Evolutionary conservation across 1,140 invertebrate genomes (phyloP), one percentile per base, ranked within the genome.

Genomic region (Mercenaria mercenaria): DNA sequence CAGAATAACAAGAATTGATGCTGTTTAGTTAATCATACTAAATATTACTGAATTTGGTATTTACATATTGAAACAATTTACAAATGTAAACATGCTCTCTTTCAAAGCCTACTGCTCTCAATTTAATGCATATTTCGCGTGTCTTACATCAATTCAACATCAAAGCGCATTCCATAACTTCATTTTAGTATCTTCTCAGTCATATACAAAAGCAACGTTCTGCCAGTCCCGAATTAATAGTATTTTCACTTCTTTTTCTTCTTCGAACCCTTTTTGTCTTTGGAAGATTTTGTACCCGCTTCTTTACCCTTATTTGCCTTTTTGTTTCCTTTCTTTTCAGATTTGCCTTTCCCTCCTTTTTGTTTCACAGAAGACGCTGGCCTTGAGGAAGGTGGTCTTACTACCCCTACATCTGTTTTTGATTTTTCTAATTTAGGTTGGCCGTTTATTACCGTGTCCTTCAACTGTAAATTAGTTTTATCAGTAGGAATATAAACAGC

Each of bases 171-270:
- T n/a, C n/a, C n/a, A n/a, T n/a, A n/a, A n/a, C n/a, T n/a, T n/a
- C n/a, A n/a, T n/a, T n/a, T n/a, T n/a, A n/a, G n/a, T n/a, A n/a
- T n/a, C n/a, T n/a, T n/a, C n/a, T n/a, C n/a, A n/a, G n/a, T n/a
- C n/a, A n/a, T n/a, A n/a, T n/a, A n/a, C n/a, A n/a, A n/a, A n/a
- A n/a, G n/a, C n/a, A n/a, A n/a, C n/a, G n/a, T n/a, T n/a, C n/a
- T n/a, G n/a, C n/a, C n/a, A n/a, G n/a, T n/a, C n/a, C n/a, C n/a
- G n/a, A n/a, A n/a, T n/a, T n/a, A n/a, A n/a, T n/a, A n/a, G n/a
- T n/a, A n/a, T n/a, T n/a, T n/a, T 86, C 69, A 77, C 37, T 87
- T 77, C 72, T 87, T 87, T 32, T 85, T 85, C 52, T 87, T 87
- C 72, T 87, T 76, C 47, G 15, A n/a, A 1, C 39, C 32, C 43